A percentile compares a stretch with the other conserved stretches of the same genome.
phyloP scores from a whole-genome alignment of 2,113 vertebrate species.

The Muntiacus reevesi region DNA sequence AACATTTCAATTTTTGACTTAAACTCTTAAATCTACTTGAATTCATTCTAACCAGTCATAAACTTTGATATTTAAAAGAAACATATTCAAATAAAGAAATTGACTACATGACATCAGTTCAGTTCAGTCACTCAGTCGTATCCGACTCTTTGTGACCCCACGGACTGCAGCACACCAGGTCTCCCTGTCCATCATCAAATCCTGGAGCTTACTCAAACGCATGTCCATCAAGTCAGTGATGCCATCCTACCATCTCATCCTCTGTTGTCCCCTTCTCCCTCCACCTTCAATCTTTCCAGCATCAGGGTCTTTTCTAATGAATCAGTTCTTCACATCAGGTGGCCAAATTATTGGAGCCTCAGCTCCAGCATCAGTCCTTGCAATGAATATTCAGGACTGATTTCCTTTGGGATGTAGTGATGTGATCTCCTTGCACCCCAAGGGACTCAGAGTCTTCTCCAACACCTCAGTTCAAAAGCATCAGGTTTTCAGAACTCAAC shows the following conservation, averaged over 20 bases:
- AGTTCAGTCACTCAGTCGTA: neutral
- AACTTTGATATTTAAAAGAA: neutral
- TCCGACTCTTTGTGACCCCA: neutral
- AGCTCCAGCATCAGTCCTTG: neutral
- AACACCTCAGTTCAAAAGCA: neutral
- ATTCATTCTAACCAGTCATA: neutral
- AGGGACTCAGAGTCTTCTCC: neutral
- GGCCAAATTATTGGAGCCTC: neutral
- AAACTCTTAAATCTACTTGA: neutral
- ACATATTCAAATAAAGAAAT: neutral
- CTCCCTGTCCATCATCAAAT: neutral
- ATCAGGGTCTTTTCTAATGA: neutral
- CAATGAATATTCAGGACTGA: neutral
- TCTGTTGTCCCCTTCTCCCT: neutral
- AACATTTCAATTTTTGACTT: neutral
- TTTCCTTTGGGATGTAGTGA: neutral
- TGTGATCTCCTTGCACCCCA: neutral
- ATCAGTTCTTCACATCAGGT: neutral
- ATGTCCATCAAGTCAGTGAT: neutral
- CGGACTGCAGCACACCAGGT: neutral
- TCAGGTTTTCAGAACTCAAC: neutral
- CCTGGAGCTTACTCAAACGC: neutral
- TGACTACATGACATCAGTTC: neutral
- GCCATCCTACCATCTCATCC: neutral
- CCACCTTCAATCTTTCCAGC: neutral